These are phyloP conservation scores for Diogma glabrata DNA, from an alignment of 2,888 invertebrate genomes.

Conservation along the genomic window DNA sequence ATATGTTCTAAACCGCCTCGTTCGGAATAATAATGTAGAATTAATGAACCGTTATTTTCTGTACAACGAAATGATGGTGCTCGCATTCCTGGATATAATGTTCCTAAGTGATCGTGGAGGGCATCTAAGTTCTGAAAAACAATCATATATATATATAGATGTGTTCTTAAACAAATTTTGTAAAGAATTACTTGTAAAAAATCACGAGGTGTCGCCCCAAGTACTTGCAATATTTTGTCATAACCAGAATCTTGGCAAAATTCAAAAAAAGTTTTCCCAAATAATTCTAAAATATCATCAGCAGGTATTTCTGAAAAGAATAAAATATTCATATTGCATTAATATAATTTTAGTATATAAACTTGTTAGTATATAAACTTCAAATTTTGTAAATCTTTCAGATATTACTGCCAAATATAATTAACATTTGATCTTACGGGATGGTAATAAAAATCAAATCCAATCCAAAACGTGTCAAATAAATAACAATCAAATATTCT, in stretches of 20 bases:
- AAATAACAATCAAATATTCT: too few species aligned
- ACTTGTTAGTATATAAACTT: too few species aligned
- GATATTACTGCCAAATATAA: too few species aligned
- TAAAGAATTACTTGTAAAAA: constrained; percentile 70
- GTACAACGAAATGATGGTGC: constrained; percentile 95
- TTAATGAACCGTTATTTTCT: constrained; percentile 80
- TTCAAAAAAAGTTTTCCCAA: constrained; percentile 92
- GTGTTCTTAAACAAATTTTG: background rate
- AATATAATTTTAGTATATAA: too few species aligned
- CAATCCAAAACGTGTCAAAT: too few species aligned
- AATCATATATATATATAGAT: background rate
- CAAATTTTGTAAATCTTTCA: too few species aligned
- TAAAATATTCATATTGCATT: constrained; percentile 8
- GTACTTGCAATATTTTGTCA: constrained; percentile 85
- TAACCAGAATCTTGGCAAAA: constrained; percentile 96
- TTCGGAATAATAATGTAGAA: constrained; percentile 93
- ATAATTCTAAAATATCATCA: constrained; percentile 75
- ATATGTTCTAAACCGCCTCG: constrained; percentile 89
- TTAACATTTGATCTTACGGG: too few species aligned
- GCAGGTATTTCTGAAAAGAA: constrained; percentile 70
- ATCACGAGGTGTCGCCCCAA: constrained; percentile 89
- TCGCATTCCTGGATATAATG: constrained; percentile 87
- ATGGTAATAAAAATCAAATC: too few species aligned
- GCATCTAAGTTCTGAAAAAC: constrained; percentile 78
- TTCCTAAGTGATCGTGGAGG: constrained; percentile 87